A percentile compares a stretch with the other conserved stretches of the same genome.
These are phyloP conservation scores for Leptobrachium ailaonicum DNA, from an alignment of 2,113 vertebrate species.

Conservation along the genomic window DNA sequence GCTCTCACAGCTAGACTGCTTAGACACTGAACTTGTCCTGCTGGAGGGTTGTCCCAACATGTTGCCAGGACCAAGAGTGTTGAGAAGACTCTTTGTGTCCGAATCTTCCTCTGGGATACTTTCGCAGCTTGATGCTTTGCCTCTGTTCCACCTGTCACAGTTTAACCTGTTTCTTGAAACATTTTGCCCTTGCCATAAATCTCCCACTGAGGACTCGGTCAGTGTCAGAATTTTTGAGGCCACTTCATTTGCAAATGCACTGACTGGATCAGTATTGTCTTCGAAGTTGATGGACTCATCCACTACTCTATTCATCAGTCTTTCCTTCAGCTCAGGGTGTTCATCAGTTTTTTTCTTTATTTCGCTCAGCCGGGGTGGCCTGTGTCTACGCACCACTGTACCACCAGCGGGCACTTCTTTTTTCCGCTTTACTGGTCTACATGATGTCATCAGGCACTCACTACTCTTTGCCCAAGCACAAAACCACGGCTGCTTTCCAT, in stretches of 20 bases:
- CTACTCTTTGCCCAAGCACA: conserved; percentile 84
- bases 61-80: conserved; percentile 73
- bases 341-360: conserved; percentile 97
- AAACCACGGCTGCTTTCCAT: conserved; percentile 95
- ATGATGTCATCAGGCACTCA: conserved; percentile 77
- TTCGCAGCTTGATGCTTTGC: conserved; percentile 89
- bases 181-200: conserved; percentile 83
- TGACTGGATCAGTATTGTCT: conserved; percentile 83
- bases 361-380: conserved; percentile 91
- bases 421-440: conserved; percentile 76
- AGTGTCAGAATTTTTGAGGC: conserved; percentile 92
- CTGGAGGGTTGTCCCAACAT: conserved; percentile 84
- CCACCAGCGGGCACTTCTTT: conserved; percentile 75
- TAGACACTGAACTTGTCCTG: conserved; percentile 92
- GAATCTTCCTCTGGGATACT: conserved; percentile 92
- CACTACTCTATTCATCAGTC: conserved; percentile 90
- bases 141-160: conserved; percentile 86
- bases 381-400: conserved; percentile 79
- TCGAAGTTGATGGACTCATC: conserved; percentile 89
- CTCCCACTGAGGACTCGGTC: conserved; percentile 81
- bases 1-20: conserved; percentile 97
- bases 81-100: conserved; percentile 66
- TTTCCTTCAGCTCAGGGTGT: conserved; percentile 94
- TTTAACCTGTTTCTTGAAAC: conserved; percentile 78
- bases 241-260: conserved; percentile 87